Base-by-base conservation (phyloP, 2,113 vertebrate genomes). In the Campylomormyrus tamandua region DNA sequence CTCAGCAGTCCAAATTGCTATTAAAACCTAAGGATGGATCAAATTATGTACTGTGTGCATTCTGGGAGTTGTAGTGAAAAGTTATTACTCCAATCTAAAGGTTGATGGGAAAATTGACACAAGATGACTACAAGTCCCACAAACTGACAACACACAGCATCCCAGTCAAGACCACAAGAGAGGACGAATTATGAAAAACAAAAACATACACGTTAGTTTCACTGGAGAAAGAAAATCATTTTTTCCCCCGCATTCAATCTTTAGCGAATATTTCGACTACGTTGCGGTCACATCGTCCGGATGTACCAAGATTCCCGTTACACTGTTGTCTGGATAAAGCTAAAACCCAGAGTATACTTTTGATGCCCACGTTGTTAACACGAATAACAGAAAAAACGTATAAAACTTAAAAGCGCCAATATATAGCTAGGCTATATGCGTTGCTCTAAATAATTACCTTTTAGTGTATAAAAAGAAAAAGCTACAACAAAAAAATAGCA, bases 51-150 rank as follows among this genome's bases (percentile, higher is more conserved):
- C 93, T n/a, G 49, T 84, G 88, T 93, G 95, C 93, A 94, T 93
- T 93, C 93, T 93, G 95, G 95, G 95, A 94, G 92, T 91, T 93
- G 94, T 94, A 93, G 94, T 94, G 90, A 87, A 91, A 35, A 88
- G 91, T 89, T 89, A 39, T 89, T 90, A 91, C 91, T 91, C 90
- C 87, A 89, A 85, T 58, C n/a, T 58, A 84, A 90, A 87, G 39
- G 62, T 70, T 88, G 56, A 77, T 83, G 53, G 83, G 39, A 88
- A 74, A 35, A 56, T 46, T 27, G 89, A 74, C 77, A 90, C 70
- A 56, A 88, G 83, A 83, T 77, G 87, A 90, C 90, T 90, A 90
- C 88, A 90, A 89, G 83, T 89, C 80, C 90, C 88, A 89, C 90
- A 45, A 46, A 83, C 35, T 83, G 74, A 90, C 62, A 90, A 88